Evolutionary conservation across 2,797 vertebrate species (phyloP).

Genomic region (Pitangus sulphuratus): DNA sequence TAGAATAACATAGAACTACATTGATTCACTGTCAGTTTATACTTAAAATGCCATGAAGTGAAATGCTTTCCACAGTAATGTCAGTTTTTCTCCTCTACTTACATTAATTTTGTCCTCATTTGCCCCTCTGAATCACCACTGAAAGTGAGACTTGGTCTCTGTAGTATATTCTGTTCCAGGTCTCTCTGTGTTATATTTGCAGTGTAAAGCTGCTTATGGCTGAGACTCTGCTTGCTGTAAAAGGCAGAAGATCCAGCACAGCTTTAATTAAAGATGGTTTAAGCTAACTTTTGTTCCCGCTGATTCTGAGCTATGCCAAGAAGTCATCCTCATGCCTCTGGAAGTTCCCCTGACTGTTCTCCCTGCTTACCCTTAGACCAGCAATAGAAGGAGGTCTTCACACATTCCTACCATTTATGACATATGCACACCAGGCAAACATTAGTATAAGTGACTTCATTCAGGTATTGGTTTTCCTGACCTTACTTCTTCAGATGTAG

Average conservation of each 20-base stretch:
- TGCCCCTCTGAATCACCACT: constrained; percentile 35
- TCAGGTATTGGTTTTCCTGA: background rate
- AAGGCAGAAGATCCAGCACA: background rate
- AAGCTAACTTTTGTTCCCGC: background rate
- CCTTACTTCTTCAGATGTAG: background rate
- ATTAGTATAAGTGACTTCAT: background rate
- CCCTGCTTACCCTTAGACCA: background rate
- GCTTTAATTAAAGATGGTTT: background rate
- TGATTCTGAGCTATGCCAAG: background rate
- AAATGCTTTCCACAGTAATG: constrained; percentile 45
- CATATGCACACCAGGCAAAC: background rate
- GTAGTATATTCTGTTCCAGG: background rate
- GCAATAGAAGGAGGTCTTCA: background rate
- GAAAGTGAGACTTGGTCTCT: constrained; percentile 18
- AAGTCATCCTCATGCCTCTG: background rate
- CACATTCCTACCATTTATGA: background rate
- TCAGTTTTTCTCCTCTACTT: constrained; percentile 4
- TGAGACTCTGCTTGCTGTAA: background rate
- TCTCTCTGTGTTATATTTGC: background rate
- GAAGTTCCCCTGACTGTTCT: background rate
- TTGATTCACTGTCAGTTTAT: constrained; percentile 27
- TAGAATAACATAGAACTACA: constrained; percentile 15
- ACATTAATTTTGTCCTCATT: constrained; percentile 56
- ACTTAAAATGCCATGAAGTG: constrained; percentile 28
- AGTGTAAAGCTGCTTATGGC: background rate